Percentiles rank a stretch among this genome's conserved stretches.
Evolutionary conservation across 2,797 vertebrate species (phyloP).

Genomic region (Enteromius treurensis): DNA sequence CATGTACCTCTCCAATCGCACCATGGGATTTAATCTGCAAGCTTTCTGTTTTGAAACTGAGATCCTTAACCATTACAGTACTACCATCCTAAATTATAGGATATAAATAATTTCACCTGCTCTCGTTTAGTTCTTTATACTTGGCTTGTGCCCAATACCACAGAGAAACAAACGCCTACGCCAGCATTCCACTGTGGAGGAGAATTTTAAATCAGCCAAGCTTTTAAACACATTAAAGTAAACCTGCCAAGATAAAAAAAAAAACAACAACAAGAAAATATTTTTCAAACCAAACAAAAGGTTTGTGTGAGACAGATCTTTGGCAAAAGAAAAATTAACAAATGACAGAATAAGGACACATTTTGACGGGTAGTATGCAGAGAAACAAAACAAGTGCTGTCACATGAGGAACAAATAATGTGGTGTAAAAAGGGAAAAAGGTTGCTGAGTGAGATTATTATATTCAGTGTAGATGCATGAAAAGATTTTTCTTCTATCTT

Average conservation of each 20-base stretch:
- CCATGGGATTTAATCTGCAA: not conserved
- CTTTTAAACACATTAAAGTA: conserved; percentile 41
- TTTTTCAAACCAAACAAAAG: not conserved
- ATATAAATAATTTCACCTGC: conserved; percentile 21
- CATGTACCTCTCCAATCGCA: not conserved
- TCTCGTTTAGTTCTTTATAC: conserved; percentile 12
- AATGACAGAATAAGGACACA: conserved; percentile 3
- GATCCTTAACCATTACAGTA: not conserved
- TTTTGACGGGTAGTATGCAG: not conserved
- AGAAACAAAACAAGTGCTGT: not conserved
- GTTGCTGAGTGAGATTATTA: not conserved
- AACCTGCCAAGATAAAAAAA: not conserved
- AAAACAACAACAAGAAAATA: not conserved
- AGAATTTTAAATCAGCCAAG: conserved; percentile 27
- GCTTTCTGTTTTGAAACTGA: not conserved
- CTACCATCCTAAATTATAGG: conserved; percentile 7
- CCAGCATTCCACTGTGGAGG: not conserved
- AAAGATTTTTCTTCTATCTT: not conserved
- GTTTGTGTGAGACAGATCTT: not conserved
- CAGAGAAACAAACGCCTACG: conserved; percentile 6
- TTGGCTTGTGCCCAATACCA: conserved; percentile 10
- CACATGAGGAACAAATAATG: not conserved
- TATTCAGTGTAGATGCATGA: not conserved
- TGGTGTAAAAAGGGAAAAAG: too few species aligned
- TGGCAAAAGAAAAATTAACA: not conserved